Conservation (phyloP, 2,888 invertebrate genomes). For the Mythimna ferrago region DNA sequence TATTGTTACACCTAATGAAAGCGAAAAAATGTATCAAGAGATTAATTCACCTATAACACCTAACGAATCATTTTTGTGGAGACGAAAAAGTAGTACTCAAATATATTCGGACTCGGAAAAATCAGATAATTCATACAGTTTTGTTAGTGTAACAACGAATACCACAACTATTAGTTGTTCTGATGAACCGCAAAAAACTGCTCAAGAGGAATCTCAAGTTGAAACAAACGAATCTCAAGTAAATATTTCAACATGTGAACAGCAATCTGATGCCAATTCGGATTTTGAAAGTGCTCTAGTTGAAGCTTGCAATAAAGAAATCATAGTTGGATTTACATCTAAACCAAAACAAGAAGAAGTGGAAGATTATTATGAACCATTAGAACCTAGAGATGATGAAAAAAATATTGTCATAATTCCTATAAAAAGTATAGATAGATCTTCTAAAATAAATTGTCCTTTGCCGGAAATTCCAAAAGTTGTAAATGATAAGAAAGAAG, state of each 20-base stretch:
- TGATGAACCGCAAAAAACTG: constrained; percentile 68
- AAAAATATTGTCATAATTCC: constrained; percentile 82
- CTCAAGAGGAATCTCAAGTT: constrained; percentile 75
- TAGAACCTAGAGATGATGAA: constrained; percentile 81
- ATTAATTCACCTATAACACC: constrained; percentile 87
- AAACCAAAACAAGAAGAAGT: constrained; percentile 75
- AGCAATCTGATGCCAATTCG: constrained; percentile 73
- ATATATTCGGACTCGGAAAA: constrained; percentile 84
- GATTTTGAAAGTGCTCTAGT: constrained; percentile 87
- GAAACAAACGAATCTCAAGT: constrained; percentile 74
- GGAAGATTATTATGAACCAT: constrained; percentile 87
- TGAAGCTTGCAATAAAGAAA: constrained; percentile 86
- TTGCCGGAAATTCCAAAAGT: constrained; percentile 87
- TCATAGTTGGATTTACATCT: constrained; percentile 80
- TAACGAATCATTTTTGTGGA: constrained; percentile 93
- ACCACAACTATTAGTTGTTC: constrained; percentile 71
- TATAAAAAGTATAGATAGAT: constrained; percentile 77
- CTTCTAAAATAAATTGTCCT: constrained; percentile 87
- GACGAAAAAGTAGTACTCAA: constrained; percentile 86
- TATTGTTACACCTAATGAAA: constrained; percentile 54
- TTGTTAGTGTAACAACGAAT: constrained; percentile 77
- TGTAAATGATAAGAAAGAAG: constrained; percentile 62
- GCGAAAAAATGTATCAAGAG: constrained; percentile 75
- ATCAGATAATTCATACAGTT: constrained; percentile 81
- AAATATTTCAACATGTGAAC: constrained; percentile 67